phyloP scores from a whole-genome alignment of 1,140 invertebrate genomes.

The Plutomurus gul region DNA sequence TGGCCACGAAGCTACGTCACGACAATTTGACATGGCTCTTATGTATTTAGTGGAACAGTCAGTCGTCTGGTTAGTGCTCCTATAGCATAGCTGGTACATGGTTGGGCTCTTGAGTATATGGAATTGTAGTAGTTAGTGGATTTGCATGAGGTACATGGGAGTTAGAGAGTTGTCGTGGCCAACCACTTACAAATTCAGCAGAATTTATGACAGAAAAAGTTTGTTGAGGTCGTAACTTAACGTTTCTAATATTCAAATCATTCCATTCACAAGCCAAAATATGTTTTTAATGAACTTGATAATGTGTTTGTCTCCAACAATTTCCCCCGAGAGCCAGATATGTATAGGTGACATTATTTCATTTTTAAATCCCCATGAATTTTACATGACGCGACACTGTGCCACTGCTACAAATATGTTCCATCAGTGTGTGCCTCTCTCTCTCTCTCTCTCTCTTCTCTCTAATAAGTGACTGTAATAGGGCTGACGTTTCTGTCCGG shows the following conservation, averaged over 20 bases:
- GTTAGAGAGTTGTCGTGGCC: too few relatives aligned
- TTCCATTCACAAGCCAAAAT: slow-evolving; percentile 9
- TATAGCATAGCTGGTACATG: too few relatives aligned
- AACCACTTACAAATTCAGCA: neutral
- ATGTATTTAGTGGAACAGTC: too few relatives aligned
- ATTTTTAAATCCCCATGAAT: slow-evolving; percentile 28
- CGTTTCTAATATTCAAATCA: neutral
- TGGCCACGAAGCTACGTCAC: neutral
- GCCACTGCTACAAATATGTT: too few relatives aligned
- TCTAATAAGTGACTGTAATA: too few relatives aligned
- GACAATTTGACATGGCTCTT: neutral
- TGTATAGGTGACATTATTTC: neutral
- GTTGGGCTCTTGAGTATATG: too few relatives aligned
- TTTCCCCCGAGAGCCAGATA: neutral
- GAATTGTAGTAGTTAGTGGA: too few relatives aligned
- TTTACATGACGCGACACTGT: neutral
- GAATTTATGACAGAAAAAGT: slow-evolving; percentile 1
- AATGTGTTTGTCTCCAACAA: neutral
- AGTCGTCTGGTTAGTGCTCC: too few relatives aligned
- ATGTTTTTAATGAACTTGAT: slow-evolving; percentile 25
- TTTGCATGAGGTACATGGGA: too few relatives aligned
- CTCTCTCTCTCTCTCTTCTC: too few relatives aligned
- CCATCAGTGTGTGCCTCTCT: too few relatives aligned
- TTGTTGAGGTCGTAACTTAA: neutral
- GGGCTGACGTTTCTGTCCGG: neutral